Base-by-base conservation (phyloP, 2,113 vertebrate genomes). In the Nettapus auritus region DNA sequence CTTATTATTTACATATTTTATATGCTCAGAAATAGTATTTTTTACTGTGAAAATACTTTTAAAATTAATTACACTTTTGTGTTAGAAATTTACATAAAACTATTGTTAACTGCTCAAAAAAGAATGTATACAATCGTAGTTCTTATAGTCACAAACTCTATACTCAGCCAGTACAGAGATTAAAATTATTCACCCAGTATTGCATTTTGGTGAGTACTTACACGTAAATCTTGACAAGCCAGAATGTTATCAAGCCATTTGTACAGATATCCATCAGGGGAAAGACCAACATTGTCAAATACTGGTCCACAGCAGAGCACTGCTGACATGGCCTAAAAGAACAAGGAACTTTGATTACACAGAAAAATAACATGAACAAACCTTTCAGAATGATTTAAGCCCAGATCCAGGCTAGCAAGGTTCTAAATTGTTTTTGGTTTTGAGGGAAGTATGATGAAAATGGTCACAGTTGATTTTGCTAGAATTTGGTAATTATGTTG, bases 231-330 rank as follows among this genome's bases (percentile, higher is more conserved):
- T 82, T 99, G 99, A 92, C 99, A 99, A 95, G 98, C 99, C 94
- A 99, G 97, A 96, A 99, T 99, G 94, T 99, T 99, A 98, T 99
- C 99, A n/a, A 99, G 98, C 99, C 99, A 99, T 94, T 99, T 99
- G 96, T 99, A 99, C 13, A 99, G 99, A 97, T 99, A 99, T 6
- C 99, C 99, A 6, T 99, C 99, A 14, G 99, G 98, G 28, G 99
- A 99, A 75, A 99, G 99, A 52, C 99, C 99, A 80, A 99, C 99
- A 5, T 99, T 99, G 95, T 99, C 99, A 96, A 99, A 99, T 22
- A 99, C 99, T 6, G 99, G 99, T 31, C 99, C 99, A 33, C 99
- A 99, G 96, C 99, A 99, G 26, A 99, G 96, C 80, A 99, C 99
- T 33, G 99, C 99, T 10, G 99, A 99, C 99, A 99, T 99, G 23